Percentiles rank a stretch among this genome's conserved stretches.
These are phyloP conservation scores for Hydrolagus affinis DNA, from an alignment of 2,113 vertebrate species.

Conservation along the genomic window DNA sequence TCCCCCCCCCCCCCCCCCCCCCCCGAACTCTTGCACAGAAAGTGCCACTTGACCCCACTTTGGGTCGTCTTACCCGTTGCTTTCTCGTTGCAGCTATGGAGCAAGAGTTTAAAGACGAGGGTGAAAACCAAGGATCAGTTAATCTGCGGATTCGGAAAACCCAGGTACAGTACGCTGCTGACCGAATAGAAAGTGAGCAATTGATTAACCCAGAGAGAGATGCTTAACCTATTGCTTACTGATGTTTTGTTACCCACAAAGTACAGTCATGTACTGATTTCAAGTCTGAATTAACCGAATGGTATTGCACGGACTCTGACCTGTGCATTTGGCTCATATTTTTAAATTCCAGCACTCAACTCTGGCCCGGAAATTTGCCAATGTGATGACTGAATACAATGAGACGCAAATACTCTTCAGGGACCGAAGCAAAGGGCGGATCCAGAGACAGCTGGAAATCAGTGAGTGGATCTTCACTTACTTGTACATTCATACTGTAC, in stretches of 20 bases:
- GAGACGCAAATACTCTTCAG: conserved; percentile 83
- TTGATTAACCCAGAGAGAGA: too few species aligned
- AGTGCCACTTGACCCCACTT: not conserved
- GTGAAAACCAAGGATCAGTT: conserved; percentile 61
- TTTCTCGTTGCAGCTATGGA: conserved; percentile 65
- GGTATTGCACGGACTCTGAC: too few species aligned
- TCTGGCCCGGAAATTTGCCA: conserved; percentile 84
- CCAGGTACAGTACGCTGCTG: conserved; percentile 59
- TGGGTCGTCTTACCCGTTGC: not conserved
- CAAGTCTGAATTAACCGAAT: too few species aligned
- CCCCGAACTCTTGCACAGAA: too few species aligned
- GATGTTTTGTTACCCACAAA: not conserved
- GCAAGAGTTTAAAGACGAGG: conserved; percentile 69
- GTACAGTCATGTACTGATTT: too few species aligned
- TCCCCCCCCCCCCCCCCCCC: too few species aligned
- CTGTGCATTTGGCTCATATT: not conserved
- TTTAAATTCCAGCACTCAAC: conserved; percentile 64
- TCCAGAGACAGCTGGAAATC: conserved; percentile 90
- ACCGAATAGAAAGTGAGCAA: too few species aligned
- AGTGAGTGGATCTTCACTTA: conserved; percentile 65
- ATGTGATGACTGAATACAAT: conserved; percentile 89
- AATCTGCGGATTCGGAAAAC: conserved; percentile 85
- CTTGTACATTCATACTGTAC: too few species aligned
- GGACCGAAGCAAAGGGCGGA: conserved; percentile 85
- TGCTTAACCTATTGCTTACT: not conserved